Evolutionary conservation across 2,113 vertebrate genomes (phyloP).

Genomic region (Cololabis saira): DNA sequence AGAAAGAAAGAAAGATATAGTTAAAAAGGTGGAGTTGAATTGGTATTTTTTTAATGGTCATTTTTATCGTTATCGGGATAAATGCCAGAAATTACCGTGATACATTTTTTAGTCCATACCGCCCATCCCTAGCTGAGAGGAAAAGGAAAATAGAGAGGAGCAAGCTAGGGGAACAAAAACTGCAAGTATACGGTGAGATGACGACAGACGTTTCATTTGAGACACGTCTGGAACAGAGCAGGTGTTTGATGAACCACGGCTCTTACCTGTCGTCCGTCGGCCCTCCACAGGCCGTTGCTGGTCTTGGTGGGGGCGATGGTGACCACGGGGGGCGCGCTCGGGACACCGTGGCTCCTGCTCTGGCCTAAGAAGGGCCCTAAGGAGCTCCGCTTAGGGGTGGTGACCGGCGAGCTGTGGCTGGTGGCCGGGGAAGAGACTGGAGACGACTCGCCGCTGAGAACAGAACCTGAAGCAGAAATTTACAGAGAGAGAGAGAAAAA

Average conservation of each 20-base stretch:
- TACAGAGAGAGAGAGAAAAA: conserved; percentile 5
- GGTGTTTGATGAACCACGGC: conserved; percentile 1
- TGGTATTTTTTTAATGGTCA: too few relatives aligned
- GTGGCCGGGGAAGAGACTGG: conserved; percentile 93
- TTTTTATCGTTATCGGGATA: too few relatives aligned
- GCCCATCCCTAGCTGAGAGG: too few relatives aligned
- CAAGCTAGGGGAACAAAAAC: conserved; percentile 20
- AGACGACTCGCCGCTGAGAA: conserved; percentile 91
- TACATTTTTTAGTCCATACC: too few relatives aligned
- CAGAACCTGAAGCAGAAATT: conserved; percentile 81
- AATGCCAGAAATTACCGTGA: too few relatives aligned
- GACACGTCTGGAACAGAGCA: conserved; percentile 18
- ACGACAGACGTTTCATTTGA: conserved; percentile 35
- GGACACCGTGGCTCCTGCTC: conserved; percentile 84
- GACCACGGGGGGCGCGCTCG: conserved; percentile 90
- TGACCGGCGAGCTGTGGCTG: conserved; percentile 93
- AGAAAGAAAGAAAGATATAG: too few relatives aligned
- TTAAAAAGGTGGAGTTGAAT: too few relatives aligned
- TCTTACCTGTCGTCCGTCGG: conserved; percentile 89
- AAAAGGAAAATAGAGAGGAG: conserved; percentile 12
- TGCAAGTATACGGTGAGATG: conserved; percentile 10
- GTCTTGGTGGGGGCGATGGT: conserved; percentile 96
- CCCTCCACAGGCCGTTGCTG: conserved; percentile 92
- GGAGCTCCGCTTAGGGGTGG: conserved; percentile 89
- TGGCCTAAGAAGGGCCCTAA: conserved; percentile 90